Percentiles rank a stretch among this genome's conserved stretches.
These are phyloP conservation scores for Centroberyx gerrardi DNA, from an alignment of 2,797 vertebrate genomes.

Conservation along the genomic window DNA sequence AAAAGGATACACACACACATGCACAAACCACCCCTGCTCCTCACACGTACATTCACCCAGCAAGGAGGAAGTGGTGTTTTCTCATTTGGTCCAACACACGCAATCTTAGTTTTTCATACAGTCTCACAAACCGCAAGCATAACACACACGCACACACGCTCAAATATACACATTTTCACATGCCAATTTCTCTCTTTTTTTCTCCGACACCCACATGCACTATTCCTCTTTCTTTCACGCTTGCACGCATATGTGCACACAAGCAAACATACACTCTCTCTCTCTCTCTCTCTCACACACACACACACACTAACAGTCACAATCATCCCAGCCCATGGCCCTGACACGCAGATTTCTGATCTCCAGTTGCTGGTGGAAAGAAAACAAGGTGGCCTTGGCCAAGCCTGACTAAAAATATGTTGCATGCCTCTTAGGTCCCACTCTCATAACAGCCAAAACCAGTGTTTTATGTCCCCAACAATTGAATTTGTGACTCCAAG, in stretches of 20 bases:
- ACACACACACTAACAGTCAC: constrained; percentile 22
- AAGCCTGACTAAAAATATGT: constrained; percentile 63
- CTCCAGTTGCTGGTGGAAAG: constrained; percentile 42
- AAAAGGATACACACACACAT: constrained; percentile 20
- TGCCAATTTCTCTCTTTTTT: constrained; percentile 42
- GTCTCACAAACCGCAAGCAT: constrained; percentile 64
- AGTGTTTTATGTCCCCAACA: constrained; percentile 44
- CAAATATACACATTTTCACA: constrained; percentile 66
- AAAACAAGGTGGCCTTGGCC: constrained; percentile 68
- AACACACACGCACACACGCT: constrained; percentile 53
- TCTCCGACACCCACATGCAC: constrained; percentile 52
- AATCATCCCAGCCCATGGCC: constrained; percentile 33
- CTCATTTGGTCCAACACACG: constrained; percentile 73
- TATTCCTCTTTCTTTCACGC: constrained; percentile 55
- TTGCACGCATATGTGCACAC: constrained; percentile 42
- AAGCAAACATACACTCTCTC: constrained; percentile 8
- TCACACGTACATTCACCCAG: constrained; percentile 70
- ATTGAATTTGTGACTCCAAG: constrained; percentile 30
- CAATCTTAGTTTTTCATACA: constrained; percentile 67
- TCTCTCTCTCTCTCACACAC: background rate
- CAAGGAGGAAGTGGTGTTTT: constrained; percentile 81
- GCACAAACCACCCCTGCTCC: constrained; percentile 53
- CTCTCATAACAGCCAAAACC: constrained; percentile 28
- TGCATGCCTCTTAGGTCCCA: constrained; percentile 23
- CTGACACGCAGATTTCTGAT: constrained; percentile 52